These are phyloP conservation scores for Mimas tiliae DNA, from an alignment of 2,888 invertebrate species.

Conservation along the genomic window DNA sequence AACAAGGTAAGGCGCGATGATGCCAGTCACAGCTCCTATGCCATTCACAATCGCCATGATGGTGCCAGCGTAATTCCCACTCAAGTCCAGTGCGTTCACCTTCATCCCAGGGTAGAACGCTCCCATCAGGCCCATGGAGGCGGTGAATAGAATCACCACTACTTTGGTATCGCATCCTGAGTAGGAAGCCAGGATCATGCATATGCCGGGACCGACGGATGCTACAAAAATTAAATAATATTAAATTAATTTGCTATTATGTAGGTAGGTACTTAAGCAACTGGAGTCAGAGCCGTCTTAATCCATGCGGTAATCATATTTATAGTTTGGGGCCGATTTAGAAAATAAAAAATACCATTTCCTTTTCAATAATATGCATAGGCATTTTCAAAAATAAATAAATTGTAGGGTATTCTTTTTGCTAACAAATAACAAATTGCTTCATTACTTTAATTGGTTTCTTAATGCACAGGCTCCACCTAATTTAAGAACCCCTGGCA, in stretches of 20 bases:
- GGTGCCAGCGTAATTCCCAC: constrained; percentile 87
- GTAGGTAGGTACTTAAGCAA: not conserved
- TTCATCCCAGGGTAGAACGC: constrained; percentile 89
- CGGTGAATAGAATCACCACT: constrained; percentile 86
- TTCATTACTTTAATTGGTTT: too few relatives aligned
- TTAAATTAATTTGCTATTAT: too few relatives aligned
- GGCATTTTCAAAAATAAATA: too few relatives aligned
- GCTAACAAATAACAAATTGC: too few relatives aligned
- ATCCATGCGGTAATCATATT: too few relatives aligned
- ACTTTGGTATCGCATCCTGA: constrained; percentile 86
- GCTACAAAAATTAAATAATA: constrained; percentile 64
- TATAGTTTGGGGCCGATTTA: too few relatives aligned
- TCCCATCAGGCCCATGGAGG: constrained; percentile 89
- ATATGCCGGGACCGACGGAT: constrained; percentile 87
- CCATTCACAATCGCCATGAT: constrained; percentile 89
- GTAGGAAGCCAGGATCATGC: constrained; percentile 88
- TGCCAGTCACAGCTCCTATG: constrained; percentile 89
- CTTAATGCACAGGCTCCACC: too few relatives aligned
- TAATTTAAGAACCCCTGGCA: too few relatives aligned
- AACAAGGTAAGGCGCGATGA: constrained; percentile 88
- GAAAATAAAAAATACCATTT: too few relatives aligned
- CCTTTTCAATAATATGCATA: too few relatives aligned
- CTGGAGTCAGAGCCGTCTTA: too few relatives aligned
- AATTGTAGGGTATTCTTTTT: too few relatives aligned
- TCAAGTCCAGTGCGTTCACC: constrained; percentile 87